These are phyloP conservation scores for Prosapia bicincta DNA, from an alignment of 2,888 invertebrate species.

Conservation along the genomic window DNA sequence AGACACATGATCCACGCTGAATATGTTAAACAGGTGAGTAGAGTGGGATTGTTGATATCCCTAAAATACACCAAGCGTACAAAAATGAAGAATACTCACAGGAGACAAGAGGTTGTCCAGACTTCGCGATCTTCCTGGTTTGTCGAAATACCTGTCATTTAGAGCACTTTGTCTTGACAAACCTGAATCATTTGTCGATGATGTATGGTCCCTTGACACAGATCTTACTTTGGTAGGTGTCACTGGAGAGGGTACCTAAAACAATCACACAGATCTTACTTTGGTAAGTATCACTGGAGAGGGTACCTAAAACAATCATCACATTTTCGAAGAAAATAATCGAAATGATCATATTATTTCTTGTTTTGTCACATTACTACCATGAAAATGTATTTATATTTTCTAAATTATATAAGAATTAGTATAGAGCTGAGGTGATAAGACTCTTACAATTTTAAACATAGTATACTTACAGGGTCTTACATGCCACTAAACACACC, in stretches of 20 bases:
- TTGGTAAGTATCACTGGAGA: conserved; percentile 29
- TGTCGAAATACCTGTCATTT: conserved; percentile 87
- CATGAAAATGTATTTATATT: too few species aligned
- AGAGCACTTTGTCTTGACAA: conserved; percentile 78
- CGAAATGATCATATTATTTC: too few species aligned
- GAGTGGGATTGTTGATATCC: neutral
- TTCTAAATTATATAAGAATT: too few species aligned
- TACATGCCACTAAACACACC: too few species aligned
- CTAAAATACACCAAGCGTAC: neutral
- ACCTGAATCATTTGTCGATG: conserved; percentile 46
- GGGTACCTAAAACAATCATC: conserved; percentile 17
- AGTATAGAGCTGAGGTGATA: too few species aligned
- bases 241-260: conserved; percentile 14
- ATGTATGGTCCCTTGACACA: conserved; percentile 44
- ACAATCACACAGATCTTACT: conserved; percentile 42
- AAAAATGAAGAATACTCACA: conserved; percentile 45
- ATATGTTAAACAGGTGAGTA: neutral
- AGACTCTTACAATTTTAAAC: too few species aligned
- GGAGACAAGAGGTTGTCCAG: conserved; percentile 71
- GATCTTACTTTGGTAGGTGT: conserved; percentile 41
- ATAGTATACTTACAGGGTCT: too few species aligned
- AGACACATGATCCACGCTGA: too few species aligned
- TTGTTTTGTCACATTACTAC: too few species aligned
- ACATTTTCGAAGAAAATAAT: too few species aligned
- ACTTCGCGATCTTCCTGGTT: conserved; percentile 70